Evolutionary conservation across 2,888 invertebrate genomes (phyloP), one percentile per base, ranked within the genome.

Genomic region (Deilephila elpenor): DNA sequence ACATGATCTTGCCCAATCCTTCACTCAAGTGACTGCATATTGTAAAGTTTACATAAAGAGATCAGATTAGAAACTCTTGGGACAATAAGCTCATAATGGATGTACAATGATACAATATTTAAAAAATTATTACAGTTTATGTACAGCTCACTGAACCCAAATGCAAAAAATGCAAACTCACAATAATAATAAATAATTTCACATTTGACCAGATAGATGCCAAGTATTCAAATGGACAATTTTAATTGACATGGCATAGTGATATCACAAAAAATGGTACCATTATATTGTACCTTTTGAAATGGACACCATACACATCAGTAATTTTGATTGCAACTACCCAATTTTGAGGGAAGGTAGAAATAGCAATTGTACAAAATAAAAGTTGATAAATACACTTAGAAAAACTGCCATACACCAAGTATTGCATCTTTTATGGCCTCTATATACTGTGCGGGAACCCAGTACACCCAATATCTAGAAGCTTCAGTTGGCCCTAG

Each of bases 391-490:
- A 56, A 71, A 74, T 71, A 78, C 56, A 75, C 78, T 96, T 96
- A 96, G 90, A 96, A 96, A 90, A 96, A 96, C 88, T 96, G 97
- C 97, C 98, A 98, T 84, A 97, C 97, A 74, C 98, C 98, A 71
- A 98, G 96, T 76, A 98, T 96, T 75, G 98, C 97, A 86, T 98
- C 98, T 93, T 98, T 98, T 86, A 98, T 98, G 80, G 98, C 98
- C 86, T 98, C 97, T 73, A 98, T 96, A 88, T 98, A 98, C 87
- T 98, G 97, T 71, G 98, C 98, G 14, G 98, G 98, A 67, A 98
- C 98, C 98, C 98, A 98, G 92, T 98, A 98, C 76, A 98, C 96
- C 98, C 98, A 98, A 91, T 98, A 98, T 79, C 98, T 95, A 51
- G 98, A 98, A 5, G 98, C 98, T 91, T 98, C 98, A 71, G 98